Conservation (phyloP, 2,797 vertebrate species). For the Buphagus erythrorhynchus region DNA sequence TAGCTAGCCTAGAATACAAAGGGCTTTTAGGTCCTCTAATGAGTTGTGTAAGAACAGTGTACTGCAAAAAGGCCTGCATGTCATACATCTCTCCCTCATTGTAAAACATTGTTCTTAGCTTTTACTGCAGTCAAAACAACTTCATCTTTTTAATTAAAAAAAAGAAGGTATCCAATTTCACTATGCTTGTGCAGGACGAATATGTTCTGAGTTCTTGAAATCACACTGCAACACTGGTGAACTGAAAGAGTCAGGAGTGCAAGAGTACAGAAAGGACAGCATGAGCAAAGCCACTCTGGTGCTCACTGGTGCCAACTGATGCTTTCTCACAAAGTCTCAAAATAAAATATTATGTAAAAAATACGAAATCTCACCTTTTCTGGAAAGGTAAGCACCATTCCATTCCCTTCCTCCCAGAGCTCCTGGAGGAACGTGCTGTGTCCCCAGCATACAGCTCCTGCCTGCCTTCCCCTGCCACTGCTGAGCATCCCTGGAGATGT, state of each 20-base stretch:
- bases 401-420: neutral
- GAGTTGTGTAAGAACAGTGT: neutral
- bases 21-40: slow-evolving; percentile 33
- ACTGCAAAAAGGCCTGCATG: slow-evolving; percentile 33
- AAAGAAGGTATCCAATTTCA: slow-evolving; percentile 4
- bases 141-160: slow-evolving; percentile 39
- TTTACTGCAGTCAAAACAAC: slow-evolving; percentile 47
- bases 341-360: neutral
- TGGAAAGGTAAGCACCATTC: neutral
- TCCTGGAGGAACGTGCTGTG: fast-evolving
- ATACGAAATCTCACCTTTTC: neutral
- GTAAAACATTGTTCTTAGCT: slow-evolving; percentile 41
- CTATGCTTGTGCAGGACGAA: neutral
- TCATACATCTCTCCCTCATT: slow-evolving; percentile 58
- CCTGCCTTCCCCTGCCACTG: neutral
- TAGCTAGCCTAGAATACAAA: neutral
- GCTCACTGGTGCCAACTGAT: neutral
- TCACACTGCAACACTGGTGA: neutral
- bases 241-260: neutral
- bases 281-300: neutral
- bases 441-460: neutral
- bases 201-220: neutral
- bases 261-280: neutral
- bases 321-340: neutral
- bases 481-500: neutral